A percentile compares a stretch with the other conserved stretches of the same genome.
Evolutionary conservation across 2,797 vertebrate genomes (phyloP).

Genomic region (Acrossocheilus wenchowensis): DNA sequence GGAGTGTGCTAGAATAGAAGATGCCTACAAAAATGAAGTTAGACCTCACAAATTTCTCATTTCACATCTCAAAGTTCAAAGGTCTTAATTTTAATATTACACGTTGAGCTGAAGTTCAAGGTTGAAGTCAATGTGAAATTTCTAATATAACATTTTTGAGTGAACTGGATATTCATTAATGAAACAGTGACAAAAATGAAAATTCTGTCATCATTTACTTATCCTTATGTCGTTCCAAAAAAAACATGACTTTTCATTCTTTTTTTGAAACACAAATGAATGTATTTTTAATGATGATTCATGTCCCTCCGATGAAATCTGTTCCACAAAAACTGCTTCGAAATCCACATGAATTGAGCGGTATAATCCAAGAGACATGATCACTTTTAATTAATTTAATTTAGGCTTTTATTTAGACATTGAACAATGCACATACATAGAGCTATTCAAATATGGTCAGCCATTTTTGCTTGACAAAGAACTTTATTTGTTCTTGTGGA

Average conservation of each 20-base stretch:
- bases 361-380: too few species aligned
- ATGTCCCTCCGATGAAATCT: not conserved
- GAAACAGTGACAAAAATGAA: not conserved
- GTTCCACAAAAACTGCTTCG: not conserved
- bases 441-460: not conserved
- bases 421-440: not conserved
- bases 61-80: not conserved
- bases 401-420: not conserved
- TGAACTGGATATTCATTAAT: not conserved
- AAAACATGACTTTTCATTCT: not conserved
- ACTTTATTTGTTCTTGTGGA: not conserved
- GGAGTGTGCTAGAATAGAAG: slow-evolving; percentile 83
- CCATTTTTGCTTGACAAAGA: not conserved
- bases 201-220: not conserved
- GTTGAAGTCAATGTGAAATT: not conserved
- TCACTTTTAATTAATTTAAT: not conserved
- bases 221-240: not conserved
- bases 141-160: not conserved
- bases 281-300: not conserved
- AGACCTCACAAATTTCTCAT: slow-evolving; percentile 26
- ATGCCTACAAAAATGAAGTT: slow-evolving; percentile 79
- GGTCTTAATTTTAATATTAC: not conserved
- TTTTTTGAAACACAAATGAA: not conserved
- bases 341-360: not conserved
- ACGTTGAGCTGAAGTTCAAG: not conserved